These are phyloP conservation scores for Muntiacus muntjak DNA, from an alignment of 2,113 vertebrate genomes.

Conservation along the genomic window DNA sequence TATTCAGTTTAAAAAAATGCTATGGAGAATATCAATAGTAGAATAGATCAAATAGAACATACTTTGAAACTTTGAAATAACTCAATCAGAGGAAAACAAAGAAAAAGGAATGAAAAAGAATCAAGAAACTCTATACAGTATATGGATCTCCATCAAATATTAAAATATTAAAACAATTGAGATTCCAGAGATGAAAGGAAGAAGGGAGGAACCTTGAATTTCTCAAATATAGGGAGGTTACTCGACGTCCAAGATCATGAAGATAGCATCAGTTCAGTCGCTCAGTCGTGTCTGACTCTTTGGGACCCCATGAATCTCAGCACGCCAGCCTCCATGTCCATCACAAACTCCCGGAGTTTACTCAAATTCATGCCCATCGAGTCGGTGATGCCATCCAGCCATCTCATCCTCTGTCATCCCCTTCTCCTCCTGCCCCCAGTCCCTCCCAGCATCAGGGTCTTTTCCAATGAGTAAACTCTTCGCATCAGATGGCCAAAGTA, in stretches of 20 bases:
- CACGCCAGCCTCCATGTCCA: no score
- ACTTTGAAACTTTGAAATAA: not conserved
- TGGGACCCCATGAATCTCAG: accelerated
- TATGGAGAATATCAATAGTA: not conserved
- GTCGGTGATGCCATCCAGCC: no score
- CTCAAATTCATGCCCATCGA: no score
- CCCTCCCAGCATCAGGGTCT: no score
- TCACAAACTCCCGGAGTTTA: no score
- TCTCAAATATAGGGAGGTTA: not conserved
- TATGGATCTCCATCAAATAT: not conserved
- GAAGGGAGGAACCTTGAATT: not conserved
- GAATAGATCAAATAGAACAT: not conserved
- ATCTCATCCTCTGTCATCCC: no score
- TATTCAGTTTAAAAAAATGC: not conserved
- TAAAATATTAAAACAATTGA: not conserved
- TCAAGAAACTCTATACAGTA: not conserved
- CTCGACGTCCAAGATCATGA: not conserved
- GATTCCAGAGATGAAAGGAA: not conserved
- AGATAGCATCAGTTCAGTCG: not conserved
- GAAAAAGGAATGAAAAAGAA: not conserved
- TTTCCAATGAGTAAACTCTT: no score
- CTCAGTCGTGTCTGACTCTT: no score
- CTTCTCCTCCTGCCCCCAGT: no score
- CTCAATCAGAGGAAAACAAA: not conserved
- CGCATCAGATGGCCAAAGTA: no score